Evolutionary conservation across 2,888 invertebrate species (phyloP), one percentile per base, ranked within the genome.

Genomic region (Osmoderma eremita): DNA sequence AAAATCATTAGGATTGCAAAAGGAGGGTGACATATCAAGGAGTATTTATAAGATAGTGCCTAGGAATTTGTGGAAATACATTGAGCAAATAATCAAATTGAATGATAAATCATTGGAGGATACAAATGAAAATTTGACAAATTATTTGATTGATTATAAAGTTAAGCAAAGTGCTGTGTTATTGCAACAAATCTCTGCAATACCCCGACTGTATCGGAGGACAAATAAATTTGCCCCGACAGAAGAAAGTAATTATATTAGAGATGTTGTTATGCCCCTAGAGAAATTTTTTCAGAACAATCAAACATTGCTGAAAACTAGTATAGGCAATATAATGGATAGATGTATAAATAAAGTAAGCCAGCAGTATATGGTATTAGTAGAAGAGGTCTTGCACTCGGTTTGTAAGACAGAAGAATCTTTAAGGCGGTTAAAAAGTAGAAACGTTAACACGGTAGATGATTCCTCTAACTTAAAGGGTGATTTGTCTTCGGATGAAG

Each of bases 361-460:
- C 38, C 78, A 83, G 72, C 84, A 84, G 86, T 88, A 93, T 82
- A 87, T 86, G 77, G 86, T 85, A 74, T 88, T 91, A 68, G 94
- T 96, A 13, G 88, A 88, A 75, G 95, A 97, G 82, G 95, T 98
- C 1, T 83, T 98, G 70, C 93, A 91, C 50, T 96, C 97, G 1
- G 97, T 98, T 8, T 93, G 94, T 80, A 95, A 93, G 84, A 98
- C 97, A 74, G 97, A 98, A 80, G 97, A 97, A 79, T 97, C 97
- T 65, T 83, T 98, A 71, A 88, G 94, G 78, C 88, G 96, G 75
- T 85, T 98, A 78, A 97, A 96, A 82, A 79, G 82, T 64, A 76
- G 74, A 56, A 81, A 70, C 71, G 66, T 74, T 41, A 70, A 67
- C 49, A 51, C 64, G 78, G 63, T 74, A 76, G 62, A 82, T 81